Percentiles rank a stretch among this genome's conserved stretches.
Evolutionary conservation across 2,797 vertebrate genomes (phyloP).

Genomic region (Mallotus villosus): DNA sequence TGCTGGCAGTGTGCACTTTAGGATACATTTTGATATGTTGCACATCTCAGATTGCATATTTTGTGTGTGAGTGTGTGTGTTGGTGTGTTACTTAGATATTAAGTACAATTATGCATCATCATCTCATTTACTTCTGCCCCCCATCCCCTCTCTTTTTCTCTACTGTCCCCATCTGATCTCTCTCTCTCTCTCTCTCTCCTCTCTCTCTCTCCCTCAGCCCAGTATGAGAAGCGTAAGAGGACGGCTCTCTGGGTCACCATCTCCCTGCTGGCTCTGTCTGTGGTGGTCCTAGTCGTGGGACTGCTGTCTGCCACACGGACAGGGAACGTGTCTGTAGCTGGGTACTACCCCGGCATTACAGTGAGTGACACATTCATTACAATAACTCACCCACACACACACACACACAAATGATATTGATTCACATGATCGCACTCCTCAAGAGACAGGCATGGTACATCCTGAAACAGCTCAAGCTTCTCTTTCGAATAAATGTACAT

Average conservation of each 20-base stretch:
- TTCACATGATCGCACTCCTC: background rate
- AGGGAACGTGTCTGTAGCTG: constrained; percentile 87
- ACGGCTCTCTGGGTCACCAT: constrained; percentile 84
- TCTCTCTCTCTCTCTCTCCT: background rate
- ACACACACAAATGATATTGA: background rate
- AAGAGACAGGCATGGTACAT: no score
- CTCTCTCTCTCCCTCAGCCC: constrained; percentile 59
- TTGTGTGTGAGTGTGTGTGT: background rate
- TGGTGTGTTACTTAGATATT: background rate
- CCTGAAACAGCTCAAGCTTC: no score
- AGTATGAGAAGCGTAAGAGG: constrained; percentile 81
- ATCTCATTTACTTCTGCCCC: background rate
- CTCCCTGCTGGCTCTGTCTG: constrained; percentile 78
- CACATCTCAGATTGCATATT: background rate
- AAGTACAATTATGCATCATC: background rate
- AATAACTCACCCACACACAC: background rate
- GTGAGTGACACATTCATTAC: constrained; percentile 74
- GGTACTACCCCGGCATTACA: constrained; percentile 91
- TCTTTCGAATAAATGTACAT: background rate
- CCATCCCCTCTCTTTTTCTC: no score
- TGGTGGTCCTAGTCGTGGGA: constrained; percentile 84
- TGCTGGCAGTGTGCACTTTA: background rate
- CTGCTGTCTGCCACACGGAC: constrained; percentile 88
- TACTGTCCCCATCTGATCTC: constrained; percentile 40
- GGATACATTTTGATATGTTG: background rate